Evolutionary conservation across 2,888 invertebrate genomes (phyloP).

Genomic region (Cryptocheilus praepositus): DNA sequence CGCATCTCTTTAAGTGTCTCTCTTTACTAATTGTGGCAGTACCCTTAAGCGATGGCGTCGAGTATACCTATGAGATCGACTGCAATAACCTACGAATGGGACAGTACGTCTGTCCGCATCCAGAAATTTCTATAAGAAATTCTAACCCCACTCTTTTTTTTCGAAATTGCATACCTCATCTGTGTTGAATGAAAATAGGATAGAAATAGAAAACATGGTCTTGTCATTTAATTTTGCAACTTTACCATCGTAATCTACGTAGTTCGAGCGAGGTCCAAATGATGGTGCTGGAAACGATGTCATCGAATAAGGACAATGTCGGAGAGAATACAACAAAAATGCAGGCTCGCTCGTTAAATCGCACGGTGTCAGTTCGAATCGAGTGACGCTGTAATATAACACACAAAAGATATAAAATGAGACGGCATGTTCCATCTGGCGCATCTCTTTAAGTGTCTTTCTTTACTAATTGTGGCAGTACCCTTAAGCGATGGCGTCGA

Average conservation of each 20-base stretch:
- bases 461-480: slow-evolving; percentile 49
- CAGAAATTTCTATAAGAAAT: too few species aligned
- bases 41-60: slow-evolving; percentile 54
- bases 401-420: slow-evolving; percentile 50
- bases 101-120: too few species aligned
- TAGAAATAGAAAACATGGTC: too few species aligned
- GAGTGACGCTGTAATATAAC: slow-evolving; percentile 28
- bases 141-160: too few species aligned
- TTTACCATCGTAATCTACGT: too few species aligned
- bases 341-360: slow-evolving; percentile 19
- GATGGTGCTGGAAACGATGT: too few species aligned
- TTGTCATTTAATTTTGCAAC: too few species aligned
- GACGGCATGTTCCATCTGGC: slow-evolving; percentile 51
- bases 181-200: too few species aligned
- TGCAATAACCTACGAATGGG: slow-evolving; percentile 86
- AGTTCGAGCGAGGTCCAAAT: too few species aligned
- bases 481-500: slow-evolving; percentile 55
- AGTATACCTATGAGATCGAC: slow-evolving; percentile 76
- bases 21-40: slow-evolving; percentile 49
- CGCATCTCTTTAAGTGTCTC: slow-evolving; percentile 49
- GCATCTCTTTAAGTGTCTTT: slow-evolving; percentile 49
- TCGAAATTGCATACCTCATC: too few species aligned
- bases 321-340: slow-evolving; percentile 44
- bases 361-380: not conserved
- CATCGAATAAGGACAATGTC: too few species aligned